Evolutionary conservation across 2,113 vertebrate genomes (phyloP), one percentile per base, ranked within the genome.

Genomic region (Pitta sordida): DNA sequence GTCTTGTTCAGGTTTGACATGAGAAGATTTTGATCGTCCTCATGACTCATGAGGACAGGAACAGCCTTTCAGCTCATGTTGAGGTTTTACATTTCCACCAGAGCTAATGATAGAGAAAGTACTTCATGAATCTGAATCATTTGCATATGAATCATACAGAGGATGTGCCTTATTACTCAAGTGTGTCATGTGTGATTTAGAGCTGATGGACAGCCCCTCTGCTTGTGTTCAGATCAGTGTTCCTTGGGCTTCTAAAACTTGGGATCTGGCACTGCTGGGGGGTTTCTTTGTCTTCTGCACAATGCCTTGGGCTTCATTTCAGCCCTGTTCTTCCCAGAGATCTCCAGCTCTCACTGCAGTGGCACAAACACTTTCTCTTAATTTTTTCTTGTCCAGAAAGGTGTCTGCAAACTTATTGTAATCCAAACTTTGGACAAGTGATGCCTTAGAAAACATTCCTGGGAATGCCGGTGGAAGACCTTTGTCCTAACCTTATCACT

Each of bases 21-120:
- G 2, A 44, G 62, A 65, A 70, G 48, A 22, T 70, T 76, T 87
- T 76, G 20, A 8, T 73, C 13, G 39, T 62, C 26, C 7, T 11
- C 13, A 24, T 91, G 84, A 90, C 63, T 92, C 75, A 91, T 78
- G 43, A 80, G 73, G 71, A 86, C 67, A 92, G 87, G 22, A 75
- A 13, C 59, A 71, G 24, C 71, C n/a, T 29, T 59, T 94, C 83
- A 86, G 75, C 86, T 93, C 52, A 29, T 7, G 3, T 78, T 63
- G 70, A 64, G 91, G 67, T 91, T 80, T 70, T 83, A 55, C 34
- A 20, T 91, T 81, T 88, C 73, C 78, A 58, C 62, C 9, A 6
- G 6, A 69, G 34, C 58, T 88, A 77, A 64, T 95, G 74, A 78
- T 71, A 74, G 74, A 71, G 89, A 93, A 94, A 90, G 86, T 83